Evolutionary conservation across 2,113 vertebrate genomes (phyloP).

Genomic region (Heterotis niloticus): DNA sequence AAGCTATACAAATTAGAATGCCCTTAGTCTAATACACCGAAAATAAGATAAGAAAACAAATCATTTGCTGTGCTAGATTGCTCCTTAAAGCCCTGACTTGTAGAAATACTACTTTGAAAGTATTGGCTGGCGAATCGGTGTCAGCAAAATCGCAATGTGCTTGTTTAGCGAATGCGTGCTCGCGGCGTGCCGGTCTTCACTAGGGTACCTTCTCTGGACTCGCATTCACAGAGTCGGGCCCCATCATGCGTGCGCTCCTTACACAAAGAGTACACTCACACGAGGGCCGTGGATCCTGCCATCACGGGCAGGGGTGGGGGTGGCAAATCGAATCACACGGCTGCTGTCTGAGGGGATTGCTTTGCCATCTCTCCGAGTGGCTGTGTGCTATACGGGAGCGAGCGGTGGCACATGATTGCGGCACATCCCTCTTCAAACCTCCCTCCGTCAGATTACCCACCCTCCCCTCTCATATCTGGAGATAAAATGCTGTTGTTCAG

Average conservation of each 20-base stretch:
- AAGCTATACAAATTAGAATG: too few relatives aligned
- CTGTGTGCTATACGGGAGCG: constrained; percentile 14
- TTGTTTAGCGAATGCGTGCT: constrained; percentile 26
- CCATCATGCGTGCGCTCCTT: constrained; percentile 46
- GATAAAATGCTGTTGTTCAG: constrained; percentile 48
- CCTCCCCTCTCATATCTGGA: not conserved
- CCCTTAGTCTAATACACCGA: too few relatives aligned
- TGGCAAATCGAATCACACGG: constrained; percentile 69
- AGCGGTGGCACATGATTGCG: constrained; percentile 22
- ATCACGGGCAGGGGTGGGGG: constrained; percentile 59
- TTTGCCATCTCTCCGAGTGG: constrained; percentile 56
- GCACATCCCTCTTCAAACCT: constrained; percentile 30
- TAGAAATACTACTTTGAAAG: constrained; percentile 38
- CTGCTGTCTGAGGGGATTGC: constrained; percentile 64
- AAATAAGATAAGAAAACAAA: constrained; percentile 25
- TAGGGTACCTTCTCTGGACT: constrained; percentile 27
- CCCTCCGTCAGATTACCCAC: not conserved
- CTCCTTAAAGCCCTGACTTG: constrained; percentile 36
- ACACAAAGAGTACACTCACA: constrained; percentile 63
- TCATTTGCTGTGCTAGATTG: constrained; percentile 41
- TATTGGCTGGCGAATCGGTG: constrained; percentile 39
- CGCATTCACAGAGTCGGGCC: constrained; percentile 29
- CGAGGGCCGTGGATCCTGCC: constrained; percentile 62
- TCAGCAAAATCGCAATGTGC: constrained; percentile 38
- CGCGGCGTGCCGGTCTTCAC: not conserved